Percentiles rank a stretch among this genome's conserved stretches.
Conservation (phyloP, 2,888 invertebrate genomes). For the Watsonalla cultraria region DNA sequence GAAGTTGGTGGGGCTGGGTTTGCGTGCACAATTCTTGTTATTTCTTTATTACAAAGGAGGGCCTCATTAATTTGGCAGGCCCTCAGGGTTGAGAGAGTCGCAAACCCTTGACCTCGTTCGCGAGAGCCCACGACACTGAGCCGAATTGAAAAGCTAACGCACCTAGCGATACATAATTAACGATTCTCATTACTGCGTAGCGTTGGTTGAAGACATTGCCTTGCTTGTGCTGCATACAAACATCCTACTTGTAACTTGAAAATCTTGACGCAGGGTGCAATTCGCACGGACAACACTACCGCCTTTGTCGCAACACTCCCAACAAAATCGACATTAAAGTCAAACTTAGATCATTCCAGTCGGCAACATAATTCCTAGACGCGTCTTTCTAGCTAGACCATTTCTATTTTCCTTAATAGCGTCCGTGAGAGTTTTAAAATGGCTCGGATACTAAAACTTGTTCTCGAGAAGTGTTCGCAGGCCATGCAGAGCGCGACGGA, state of each 20-base stretch:
- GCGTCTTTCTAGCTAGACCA: constrained; percentile 64
- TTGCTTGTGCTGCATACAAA: constrained; percentile 12
- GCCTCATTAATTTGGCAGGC: constrained; percentile 79
- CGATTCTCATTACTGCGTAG: constrained; percentile 69
- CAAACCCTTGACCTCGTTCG: constrained; percentile 76
- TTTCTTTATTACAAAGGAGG: constrained; percentile 80
- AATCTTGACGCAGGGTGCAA: constrained; percentile 7
- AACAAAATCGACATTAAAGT: constrained; percentile 54
- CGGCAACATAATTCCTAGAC: constrained; percentile 66
- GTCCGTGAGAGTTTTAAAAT: constrained; percentile 74
- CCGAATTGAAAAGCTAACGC: constrained; percentile 68
- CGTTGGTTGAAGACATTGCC: constrained; percentile 50
- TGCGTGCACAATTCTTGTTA: constrained; percentile 79
- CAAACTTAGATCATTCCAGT: constrained; percentile 68
- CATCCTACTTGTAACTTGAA: background rate
- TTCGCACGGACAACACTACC: constrained; percentile 28
- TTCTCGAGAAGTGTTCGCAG: constrained; percentile 62
- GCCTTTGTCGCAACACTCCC: constrained; percentile 27
- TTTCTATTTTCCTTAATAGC: constrained; percentile 76
- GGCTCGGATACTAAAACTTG: constrained; percentile 70
- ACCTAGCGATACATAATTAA: constrained; percentile 76
- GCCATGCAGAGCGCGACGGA: constrained; percentile 52
- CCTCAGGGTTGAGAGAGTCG: constrained; percentile 74
- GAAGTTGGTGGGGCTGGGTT: constrained; percentile 63
- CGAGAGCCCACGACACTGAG: constrained; percentile 65